phyloP scores from a whole-genome alignment of 2,888 invertebrate genomes.

The Sarcophaga rosellei region DNA sequence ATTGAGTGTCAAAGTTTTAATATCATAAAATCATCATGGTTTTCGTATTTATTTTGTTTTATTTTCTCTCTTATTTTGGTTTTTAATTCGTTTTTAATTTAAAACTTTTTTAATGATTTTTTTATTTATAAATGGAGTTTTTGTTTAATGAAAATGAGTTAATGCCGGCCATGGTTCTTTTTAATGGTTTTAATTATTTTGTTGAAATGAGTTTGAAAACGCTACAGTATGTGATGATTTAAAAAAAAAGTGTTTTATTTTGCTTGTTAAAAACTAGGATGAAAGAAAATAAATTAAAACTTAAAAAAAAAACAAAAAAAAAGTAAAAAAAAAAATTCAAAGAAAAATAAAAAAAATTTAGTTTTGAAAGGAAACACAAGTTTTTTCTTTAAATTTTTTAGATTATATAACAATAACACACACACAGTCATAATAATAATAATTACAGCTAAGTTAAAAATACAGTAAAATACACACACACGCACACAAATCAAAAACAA shows the following conservation, averaged over 20 bases:
- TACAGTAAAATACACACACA: slow-evolving; percentile 39
- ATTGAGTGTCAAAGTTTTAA: slow-evolving; percentile 79
- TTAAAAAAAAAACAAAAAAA: neutral
- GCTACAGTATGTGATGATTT: neutral
- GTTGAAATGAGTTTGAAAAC: slow-evolving; percentile 1
- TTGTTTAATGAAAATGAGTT: slow-evolving; percentile 50
- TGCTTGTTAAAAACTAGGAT: neutral
- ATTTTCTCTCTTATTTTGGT: slow-evolving; percentile 12
- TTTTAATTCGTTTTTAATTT: neutral
- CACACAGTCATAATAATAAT: slow-evolving; percentile 49
- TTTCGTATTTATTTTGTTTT: slow-evolving; percentile 40
- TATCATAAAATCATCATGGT: slow-evolving; percentile 79
- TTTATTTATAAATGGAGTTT: slow-evolving; percentile 42
- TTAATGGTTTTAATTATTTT: slow-evolving; percentile 36
- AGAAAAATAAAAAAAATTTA: too few relatives aligned
- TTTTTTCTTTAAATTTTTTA: too few relatives aligned
- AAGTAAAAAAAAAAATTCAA: neutral
- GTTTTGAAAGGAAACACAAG: too few relatives aligned
- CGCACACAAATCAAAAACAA: neutral
- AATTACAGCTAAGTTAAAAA: slow-evolving; percentile 33
- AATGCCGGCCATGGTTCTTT: neutral
- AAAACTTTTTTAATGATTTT: neutral
- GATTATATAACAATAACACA: slow-evolving; percentile 26
- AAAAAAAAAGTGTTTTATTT: too few relatives aligned
- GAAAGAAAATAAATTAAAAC: slow-evolving; percentile 1